A percentile compares a stretch with the other conserved stretches of the same genome.
phyloP scores from a whole-genome alignment of 1,140 invertebrate genomes.

The Pomacea maculata region DNA sequence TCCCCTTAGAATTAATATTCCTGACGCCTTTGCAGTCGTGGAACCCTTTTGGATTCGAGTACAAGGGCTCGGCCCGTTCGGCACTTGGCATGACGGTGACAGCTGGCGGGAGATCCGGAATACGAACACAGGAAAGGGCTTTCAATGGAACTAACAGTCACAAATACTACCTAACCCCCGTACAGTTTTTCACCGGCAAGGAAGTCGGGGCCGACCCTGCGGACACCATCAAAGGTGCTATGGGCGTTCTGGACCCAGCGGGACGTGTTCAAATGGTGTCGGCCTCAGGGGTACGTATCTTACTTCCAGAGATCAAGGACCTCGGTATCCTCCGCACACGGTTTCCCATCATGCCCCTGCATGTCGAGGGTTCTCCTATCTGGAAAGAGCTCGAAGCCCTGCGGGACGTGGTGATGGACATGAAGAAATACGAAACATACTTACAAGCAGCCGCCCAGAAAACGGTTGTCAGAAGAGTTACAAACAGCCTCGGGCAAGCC shows the following conservation, averaged over 20 bases:
- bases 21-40: constrained; percentile 50
- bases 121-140: constrained; percentile 33
- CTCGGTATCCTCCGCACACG: constrained; percentile 43
- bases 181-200: constrained; percentile 40
- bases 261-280: constrained; percentile 26
- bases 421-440: constrained; percentile 18
- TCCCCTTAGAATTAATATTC: constrained; percentile 54
- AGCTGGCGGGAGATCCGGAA: constrained; percentile 32
- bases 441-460: too few species aligned
- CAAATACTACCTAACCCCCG: constrained; percentile 42
- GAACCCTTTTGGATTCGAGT: constrained; percentile 51
- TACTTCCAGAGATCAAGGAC: constrained; percentile 40
- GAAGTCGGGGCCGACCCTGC: constrained; percentile 20
- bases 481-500: too few species aligned
- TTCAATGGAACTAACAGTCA: constrained; percentile 42
- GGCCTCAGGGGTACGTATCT: constrained; percentile 40
- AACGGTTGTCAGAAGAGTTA: too few species aligned
- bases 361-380: constrained; percentile 41
- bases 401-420: constrained; percentile 45
- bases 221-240: neutral
- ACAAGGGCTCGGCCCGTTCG: neutral
- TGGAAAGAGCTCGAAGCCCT: constrained; percentile 54
- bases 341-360: constrained; percentile 52
- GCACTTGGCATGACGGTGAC: neutral
- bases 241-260: neutral